Evolutionary conservation across 1,140 invertebrate genomes (phyloP), one percentile per base, ranked within the genome.

Genomic region (Limonius californicus): DNA sequence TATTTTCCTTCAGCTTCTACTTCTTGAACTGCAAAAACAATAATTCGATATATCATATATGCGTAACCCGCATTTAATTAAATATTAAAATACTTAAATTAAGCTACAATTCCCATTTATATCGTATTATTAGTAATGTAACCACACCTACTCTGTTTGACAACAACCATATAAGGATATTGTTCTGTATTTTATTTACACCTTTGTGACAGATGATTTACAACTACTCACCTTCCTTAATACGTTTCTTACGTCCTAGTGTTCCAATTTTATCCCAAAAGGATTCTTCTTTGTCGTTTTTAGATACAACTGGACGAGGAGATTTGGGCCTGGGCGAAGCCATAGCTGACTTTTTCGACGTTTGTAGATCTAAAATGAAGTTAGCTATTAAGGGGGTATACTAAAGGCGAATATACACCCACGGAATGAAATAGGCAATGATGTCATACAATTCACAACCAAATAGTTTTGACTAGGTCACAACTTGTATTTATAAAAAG

Each of bases 1-100:
- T 94, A 84, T 83, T 97, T 97, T 1, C 95, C 95, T 80, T 98
- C 95, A 73, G 92, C 89, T 79, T 95, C 91, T 16, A 98, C 87
- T 80, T 96, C 94, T 86, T 95, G 91, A 9, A 95, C 95, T 96
- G 18, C 12, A n/a, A 60, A 56, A 43, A 53, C 18, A 53, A 53
- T 42, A 21, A 50, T 6, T 57, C 20, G n/a, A n/a, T n/a, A n/a
- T n/a, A n/a, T n/a, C n/a, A n/a, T n/a, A n/a, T n/a, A n/a, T n/a
- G n/a, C n/a, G n/a, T n/a, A n/a, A n/a, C n/a, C n/a, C n/a, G n/a
- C n/a, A n/a, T n/a, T 18, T 32, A 50, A 63, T 27, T 61, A 11
- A 9, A 15, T 39, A 42, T 39, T 39, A 42, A 15, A 19, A 66
- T 60, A 39, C 0, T 39, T 19, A 14, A 9, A 43, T 32, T 54